Evolutionary conservation across 2,797 vertebrate species (phyloP), one percentile per base, ranked within the genome.

Genomic region (Lateolabrax maculatus): DNA sequence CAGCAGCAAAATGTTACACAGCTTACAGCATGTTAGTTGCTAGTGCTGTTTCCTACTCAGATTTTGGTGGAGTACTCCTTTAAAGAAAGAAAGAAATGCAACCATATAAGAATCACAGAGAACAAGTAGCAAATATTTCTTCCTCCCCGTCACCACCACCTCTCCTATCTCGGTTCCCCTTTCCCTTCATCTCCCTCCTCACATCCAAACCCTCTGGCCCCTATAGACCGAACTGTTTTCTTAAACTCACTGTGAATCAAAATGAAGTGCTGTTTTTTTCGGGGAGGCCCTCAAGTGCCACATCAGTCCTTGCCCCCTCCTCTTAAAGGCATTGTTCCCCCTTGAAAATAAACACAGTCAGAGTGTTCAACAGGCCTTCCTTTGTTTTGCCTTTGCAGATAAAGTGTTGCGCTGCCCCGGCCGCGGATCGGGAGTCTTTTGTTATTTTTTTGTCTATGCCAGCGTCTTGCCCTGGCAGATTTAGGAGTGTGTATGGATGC

Each of bases 331-430:
- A 94, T 93, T 95, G 92, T 95, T 89, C 89, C 58, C 66, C 37
- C 27, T 76, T 27, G 75, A 92, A 90, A 85, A 88, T 91, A 92
- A 94, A 93, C 93, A 91, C 63, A 72, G 86, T 73, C 57, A 0
- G 63, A 75, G 85, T 58, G 79, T 86, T 86, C 81, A 83, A 84
- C 84, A 85, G 86, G 60, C 86, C 81, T 86, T 85, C 88, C 91
- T 92, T 92, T 93, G 87, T 93, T 91, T 89, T 84, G 76, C 84
- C 81, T 87, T 67, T 21, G 39, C 75, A 86, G 92, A 92, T 92
- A 90, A 85, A 91, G 89, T 85, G 88, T 80, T 81, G 80, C 64
- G 8, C 80, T 63, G 83, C 77, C 74, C 71, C 31, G 39, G 79
- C 70, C 23, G 36, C 6, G 25, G 77, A 86, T 87, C 57, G 46